phyloP scores from a whole-genome alignment of 2,888 invertebrate genomes.

The Fabriciana adippe region DNA sequence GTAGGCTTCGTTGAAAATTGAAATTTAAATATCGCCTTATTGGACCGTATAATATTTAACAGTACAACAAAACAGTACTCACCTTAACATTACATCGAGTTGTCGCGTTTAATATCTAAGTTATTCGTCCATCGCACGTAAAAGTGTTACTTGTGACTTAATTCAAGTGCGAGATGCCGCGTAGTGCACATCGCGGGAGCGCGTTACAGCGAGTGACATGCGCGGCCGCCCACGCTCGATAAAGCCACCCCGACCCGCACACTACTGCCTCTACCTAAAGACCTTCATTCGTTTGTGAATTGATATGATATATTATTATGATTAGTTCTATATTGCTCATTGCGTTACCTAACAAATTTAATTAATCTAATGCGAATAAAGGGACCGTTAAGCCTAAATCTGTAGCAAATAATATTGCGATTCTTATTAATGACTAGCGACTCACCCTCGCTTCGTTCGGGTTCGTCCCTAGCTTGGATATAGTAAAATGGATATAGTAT shows the following conservation, averaged over 20 bases:
- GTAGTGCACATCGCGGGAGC: constrained; percentile 61
- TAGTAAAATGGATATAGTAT: too few relatives aligned
- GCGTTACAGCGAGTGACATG: constrained; percentile 51
- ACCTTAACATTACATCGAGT: constrained; percentile 56
- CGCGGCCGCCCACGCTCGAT: constrained; percentile 78
- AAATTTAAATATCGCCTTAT: constrained; percentile 7
- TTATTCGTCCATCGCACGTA: constrained; percentile 52
- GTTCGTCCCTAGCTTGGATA: too few relatives aligned
- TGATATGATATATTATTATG: not conserved
- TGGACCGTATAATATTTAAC: not conserved
- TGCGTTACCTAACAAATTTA: too few relatives aligned
- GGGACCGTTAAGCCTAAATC: too few relatives aligned
- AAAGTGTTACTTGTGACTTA: constrained; percentile 48
- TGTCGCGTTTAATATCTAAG: constrained; percentile 52
- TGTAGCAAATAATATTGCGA: too few relatives aligned
- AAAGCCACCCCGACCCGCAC: constrained; percentile 49
- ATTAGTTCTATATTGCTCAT: too few relatives aligned
- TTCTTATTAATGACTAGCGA: too few relatives aligned
- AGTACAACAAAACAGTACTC: constrained; percentile 40
- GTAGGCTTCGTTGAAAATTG: constrained; percentile 3
- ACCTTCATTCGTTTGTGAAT: constrained; percentile 22
- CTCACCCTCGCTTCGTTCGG: too few relatives aligned
- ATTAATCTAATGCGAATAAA: too few relatives aligned
- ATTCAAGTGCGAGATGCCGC: constrained; percentile 52
- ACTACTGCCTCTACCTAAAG: constrained; percentile 26